These are phyloP conservation scores for Microhierax caerulescens DNA, from an alignment of 2,797 vertebrate genomes.

Conservation along the genomic window DNA sequence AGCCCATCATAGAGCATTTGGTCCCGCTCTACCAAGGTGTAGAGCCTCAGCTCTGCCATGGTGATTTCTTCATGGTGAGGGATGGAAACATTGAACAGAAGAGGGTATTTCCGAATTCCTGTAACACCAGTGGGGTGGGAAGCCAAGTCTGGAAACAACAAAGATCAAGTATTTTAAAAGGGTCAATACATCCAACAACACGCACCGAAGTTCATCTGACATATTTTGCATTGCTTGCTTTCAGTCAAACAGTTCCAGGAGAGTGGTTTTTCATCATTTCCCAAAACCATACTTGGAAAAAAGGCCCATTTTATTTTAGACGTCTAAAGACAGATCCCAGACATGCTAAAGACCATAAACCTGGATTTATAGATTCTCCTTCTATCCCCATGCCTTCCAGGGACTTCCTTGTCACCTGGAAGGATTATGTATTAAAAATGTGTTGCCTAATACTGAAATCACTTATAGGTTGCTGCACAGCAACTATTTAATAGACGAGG, in stretches of 20 bases:
- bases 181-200: neutral
- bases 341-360: neutral
- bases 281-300: neutral
- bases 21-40: conserved; percentile 89
- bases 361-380: neutral
- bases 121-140: conserved; percentile 76
- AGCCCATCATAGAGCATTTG: conserved; percentile 85
- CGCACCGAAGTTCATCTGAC: neutral
- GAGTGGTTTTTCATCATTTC: neutral
- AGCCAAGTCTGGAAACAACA: conserved; percentile 80
- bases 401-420: neutral
- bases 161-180: neutral
- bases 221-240: neutral
- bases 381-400: neutral
- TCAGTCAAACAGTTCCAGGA: neutral
- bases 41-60: conserved; percentile 91
- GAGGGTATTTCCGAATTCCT: conserved; percentile 86
- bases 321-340: neutral
- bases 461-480: neutral
- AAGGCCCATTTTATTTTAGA: accelerated
- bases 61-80: conserved; percentile 91
- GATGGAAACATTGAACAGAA: conserved; percentile 94
- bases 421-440: neutral
- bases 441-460: neutral
- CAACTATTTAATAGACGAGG: neutral